Conservation (phyloP, 2,797 vertebrate species). For the Lacerta viridis region DNA sequence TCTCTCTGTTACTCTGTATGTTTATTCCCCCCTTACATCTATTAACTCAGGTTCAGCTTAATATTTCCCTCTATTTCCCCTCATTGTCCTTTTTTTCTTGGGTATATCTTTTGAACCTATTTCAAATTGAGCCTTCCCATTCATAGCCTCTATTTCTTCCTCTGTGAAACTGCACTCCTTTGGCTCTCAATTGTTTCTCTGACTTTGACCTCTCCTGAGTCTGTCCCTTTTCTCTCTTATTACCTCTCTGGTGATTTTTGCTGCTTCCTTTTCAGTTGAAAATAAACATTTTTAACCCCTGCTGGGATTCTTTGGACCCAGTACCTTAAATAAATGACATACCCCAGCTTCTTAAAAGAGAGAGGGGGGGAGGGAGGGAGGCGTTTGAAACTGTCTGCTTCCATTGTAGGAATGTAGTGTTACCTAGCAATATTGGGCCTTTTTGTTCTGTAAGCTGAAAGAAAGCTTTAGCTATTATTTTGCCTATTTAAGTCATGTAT, state of each 20-base stretch:
- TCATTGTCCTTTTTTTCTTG: not conserved
- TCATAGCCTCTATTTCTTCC: not conserved
- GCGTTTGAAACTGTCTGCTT: not conserved
- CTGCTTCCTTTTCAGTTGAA: constrained; percentile 22
- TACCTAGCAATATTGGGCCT: not conserved
- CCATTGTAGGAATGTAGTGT: not conserved
- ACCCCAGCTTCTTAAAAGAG: not conserved
- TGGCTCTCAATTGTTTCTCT: not conserved
- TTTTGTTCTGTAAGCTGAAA: constrained; percentile 31
- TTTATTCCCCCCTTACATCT: not conserved
- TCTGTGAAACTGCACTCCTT: not conserved
- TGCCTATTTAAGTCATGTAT: not conserved
- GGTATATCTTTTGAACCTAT: constrained; percentile 17
- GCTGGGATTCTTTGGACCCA: not conserved
- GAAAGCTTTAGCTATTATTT: not conserved
- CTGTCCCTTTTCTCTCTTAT: not conserved
- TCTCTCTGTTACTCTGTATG: not conserved
- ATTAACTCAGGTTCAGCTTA: constrained; percentile 16
- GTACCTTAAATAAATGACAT: not conserved
- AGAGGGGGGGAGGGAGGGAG: not conserved
- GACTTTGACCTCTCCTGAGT: not conserved
- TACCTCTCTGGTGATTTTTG: not conserved
- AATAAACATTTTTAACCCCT: not conserved
- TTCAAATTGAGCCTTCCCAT: constrained; percentile 11
- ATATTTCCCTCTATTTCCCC: constrained; percentile 12